Percentiles rank a stretch among this genome's conserved stretches.
These are phyloP conservation scores for Ceriagrion tenellum DNA, from an alignment of 2,888 invertebrate genomes.

Conservation along the genomic window DNA sequence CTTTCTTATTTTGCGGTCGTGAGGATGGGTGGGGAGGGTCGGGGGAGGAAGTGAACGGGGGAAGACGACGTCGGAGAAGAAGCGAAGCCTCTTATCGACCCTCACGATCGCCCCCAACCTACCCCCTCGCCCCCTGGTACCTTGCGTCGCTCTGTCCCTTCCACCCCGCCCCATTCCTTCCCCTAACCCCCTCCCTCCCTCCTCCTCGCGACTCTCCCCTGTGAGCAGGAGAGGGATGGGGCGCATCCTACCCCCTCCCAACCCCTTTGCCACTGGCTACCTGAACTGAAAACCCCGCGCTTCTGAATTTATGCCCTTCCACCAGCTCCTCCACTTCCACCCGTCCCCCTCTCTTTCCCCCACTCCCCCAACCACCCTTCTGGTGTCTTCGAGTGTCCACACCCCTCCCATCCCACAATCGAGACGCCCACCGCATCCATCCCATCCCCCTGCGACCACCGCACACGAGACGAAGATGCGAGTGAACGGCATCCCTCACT, in stretches of 20 bases:
- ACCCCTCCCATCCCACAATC: neutral
- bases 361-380: neutral
- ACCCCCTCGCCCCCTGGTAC: neutral
- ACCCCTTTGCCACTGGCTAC: neutral
- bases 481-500: no score
- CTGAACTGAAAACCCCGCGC: neutral
- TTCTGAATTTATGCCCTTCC: conserved; percentile 18
- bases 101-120: neutral
- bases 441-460: no score
- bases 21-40: neutral
- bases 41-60: neutral
- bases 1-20: neutral
- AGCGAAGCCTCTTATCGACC: neutral
- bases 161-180: neutral
- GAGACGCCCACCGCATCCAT: neutral
- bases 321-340: neutral
- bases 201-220: no score
- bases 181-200: neutral
- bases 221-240: no score
- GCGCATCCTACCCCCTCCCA: neutral
- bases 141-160: neutral
- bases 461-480: no score
- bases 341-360: neutral
- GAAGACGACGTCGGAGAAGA: neutral
- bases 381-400: no score